Evolutionary conservation across 2,888 invertebrate genomes (phyloP).

Genomic region (Endotricha flammealis): DNA sequence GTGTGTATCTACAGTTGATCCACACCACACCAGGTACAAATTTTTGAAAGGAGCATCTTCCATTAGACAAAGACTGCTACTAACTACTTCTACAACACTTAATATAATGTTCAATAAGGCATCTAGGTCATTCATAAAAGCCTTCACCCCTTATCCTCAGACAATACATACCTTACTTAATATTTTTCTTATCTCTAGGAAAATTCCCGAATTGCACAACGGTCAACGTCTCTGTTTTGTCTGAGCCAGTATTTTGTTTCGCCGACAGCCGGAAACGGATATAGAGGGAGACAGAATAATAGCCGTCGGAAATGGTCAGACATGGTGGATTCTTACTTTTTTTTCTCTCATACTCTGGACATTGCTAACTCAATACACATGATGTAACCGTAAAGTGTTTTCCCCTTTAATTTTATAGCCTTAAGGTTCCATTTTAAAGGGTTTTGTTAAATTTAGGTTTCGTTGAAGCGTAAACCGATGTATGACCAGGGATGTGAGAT

Average conservation of each 20-base stretch:
- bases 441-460: slow-evolving; percentile 17
- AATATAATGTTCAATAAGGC: no score
- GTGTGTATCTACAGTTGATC: no score
- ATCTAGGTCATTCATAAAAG: no score
- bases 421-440: slow-evolving; percentile 22
- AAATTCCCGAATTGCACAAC: slow-evolving; percentile 20
- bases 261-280: slow-evolving; percentile 75
- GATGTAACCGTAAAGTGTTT: slow-evolving; percentile 23
- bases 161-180: no score
- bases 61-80: no score
- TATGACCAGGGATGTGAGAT: slow-evolving; percentile 37
- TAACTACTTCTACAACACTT: no score
- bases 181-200: no score
- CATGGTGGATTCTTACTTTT: slow-evolving; percentile 71
- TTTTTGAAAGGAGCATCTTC: no score
- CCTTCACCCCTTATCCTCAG: no score
- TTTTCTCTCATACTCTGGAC: slow-evolving; percentile 67
- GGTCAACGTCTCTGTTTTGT: slow-evolving; percentile 40
- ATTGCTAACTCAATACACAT: slow-evolving; percentile 56
- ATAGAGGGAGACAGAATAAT: slow-evolving; percentile 78
- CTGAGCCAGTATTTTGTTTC: slow-evolving; percentile 69
- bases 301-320: slow-evolving; percentile 78
- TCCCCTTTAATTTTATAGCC: slow-evolving; percentile 17
- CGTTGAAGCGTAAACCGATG: slow-evolving; percentile 39
- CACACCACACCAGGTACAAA: no score